Base-by-base conservation (phyloP, 2,113 vertebrate species). In the Leucosticte australis region DNA sequence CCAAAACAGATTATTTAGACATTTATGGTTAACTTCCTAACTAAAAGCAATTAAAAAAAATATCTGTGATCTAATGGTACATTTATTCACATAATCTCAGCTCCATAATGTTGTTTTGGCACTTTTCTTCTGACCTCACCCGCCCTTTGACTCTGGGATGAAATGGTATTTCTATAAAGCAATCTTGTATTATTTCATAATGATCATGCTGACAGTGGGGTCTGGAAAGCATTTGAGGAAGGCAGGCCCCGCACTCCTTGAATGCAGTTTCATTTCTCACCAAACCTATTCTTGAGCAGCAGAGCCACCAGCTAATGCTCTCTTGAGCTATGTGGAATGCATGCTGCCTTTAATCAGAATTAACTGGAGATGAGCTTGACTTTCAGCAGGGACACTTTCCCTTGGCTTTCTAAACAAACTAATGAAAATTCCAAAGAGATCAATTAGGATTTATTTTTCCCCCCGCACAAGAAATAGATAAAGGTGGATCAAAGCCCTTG, bases 401-500 rank as follows among this genome's bases (percentile, higher is more conserved):
- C 31, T 17, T 76, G 60, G 46, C 56, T 89, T 62, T 13, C 82
- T 90, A 79, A 89, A 92, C 46, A 67, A 70, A 87, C 24, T 33
- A 64, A 88, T 13, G 2, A 81, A 75, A 67, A 91, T 94, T 75
- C 60, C 31, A 44, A 67, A 89, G 75, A 74, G n/a, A 59, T 84
- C 37, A 73, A 49, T 91, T 75, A 64, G 89, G 92, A 89, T 86
- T 94, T 84, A 88, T 21, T 42, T 84, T 26, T 27, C 8, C 3
- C 17, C 35, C 26, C 12, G 3, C 21, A 19, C 9, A 77, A 90
- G 65, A 97, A 96, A 90, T 2, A 83, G 62, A 77, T 6, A n/a
- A 67, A 88, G 90, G 96, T 90, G 60, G 52, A 70, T 69, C 69
- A 87, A 86, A 98, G 97, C 95, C 94, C 97, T 98, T 98, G 96